These are phyloP conservation scores for Caranx ignobilis DNA, from an alignment of 2,113 vertebrate species.

Conservation along the genomic window DNA sequence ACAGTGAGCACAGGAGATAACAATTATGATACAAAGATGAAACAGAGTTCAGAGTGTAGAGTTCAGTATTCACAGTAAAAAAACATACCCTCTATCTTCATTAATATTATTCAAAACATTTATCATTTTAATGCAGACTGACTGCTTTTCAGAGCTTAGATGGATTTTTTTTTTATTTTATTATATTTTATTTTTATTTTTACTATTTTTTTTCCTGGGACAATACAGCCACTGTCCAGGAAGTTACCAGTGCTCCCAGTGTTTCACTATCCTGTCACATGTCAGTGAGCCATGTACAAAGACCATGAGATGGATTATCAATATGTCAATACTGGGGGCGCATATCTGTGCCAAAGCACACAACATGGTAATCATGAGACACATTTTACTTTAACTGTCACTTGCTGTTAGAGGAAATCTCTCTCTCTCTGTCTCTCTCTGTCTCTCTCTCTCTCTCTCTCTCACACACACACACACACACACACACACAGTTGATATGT, in stretches of 20 bases:
- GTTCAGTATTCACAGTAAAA: slow-evolving; percentile 21
- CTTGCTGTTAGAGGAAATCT: not conserved
- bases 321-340: slow-evolving; percentile 47
- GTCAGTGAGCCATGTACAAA: slow-evolving; percentile 31
- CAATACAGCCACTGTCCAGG: not conserved
- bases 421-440: not conserved
- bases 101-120: not conserved
- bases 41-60: not conserved
- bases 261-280: slow-evolving; percentile 26
- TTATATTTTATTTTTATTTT: no score
- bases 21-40: not conserved
- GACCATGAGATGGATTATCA: slow-evolving; percentile 50
- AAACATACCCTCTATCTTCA: not conserved
- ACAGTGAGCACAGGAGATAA: not conserved
- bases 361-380: slow-evolving; percentile 6
- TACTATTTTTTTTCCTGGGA: not conserved
- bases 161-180: not conserved
- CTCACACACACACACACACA: no score
- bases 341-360: slow-evolving; percentile 3
- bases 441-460: not conserved
- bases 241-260: not conserved
- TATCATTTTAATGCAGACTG: no score
- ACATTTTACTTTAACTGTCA: slow-evolving; percentile 20
- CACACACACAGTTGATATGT: no score
- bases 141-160: no score